Evolutionary conservation across 1,140 invertebrate species (phyloP).

Genomic region (Goniozus legneri): DNA sequence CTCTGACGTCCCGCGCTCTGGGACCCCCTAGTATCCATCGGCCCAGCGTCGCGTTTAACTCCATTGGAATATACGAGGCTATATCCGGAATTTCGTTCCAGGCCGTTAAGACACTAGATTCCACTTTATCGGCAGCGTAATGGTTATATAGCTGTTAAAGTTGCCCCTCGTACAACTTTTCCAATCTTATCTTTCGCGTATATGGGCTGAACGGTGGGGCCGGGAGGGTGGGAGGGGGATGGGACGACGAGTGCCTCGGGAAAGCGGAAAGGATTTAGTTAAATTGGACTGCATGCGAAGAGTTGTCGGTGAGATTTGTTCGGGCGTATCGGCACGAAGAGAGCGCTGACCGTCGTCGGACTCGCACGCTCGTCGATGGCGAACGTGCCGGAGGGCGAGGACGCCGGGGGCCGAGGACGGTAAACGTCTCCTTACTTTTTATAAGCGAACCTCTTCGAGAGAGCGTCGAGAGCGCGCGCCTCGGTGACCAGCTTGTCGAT

Average conservation of each 20-base stretch:
- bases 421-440: conserved; percentile 15
- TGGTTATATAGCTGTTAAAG: conserved; percentile 56
- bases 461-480: conserved; percentile 24
- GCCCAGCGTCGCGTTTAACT: conserved; percentile 39
- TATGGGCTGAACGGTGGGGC: conserved; percentile 22
- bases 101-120: conserved; percentile 52
- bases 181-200: conserved; percentile 57
- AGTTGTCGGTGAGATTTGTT: conserved; percentile 39
- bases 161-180: conserved; percentile 56
- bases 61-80: conserved; percentile 44
- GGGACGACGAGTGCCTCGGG: conserved; percentile 13
- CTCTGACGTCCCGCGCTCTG: background rate
- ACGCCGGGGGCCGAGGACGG: background rate
- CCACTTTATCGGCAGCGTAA: conserved; percentile 53
- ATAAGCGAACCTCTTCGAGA: conserved; percentile 30
- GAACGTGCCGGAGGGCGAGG: background rate
- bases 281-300: conserved; percentile 45
- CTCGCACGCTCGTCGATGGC: too few relatives aligned
- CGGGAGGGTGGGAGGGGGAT: conserved; percentile 2
- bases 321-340: conserved; percentile 31
- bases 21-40: conserved; percentile 15
- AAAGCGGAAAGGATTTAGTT: conserved; percentile 51
- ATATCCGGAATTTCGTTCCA: conserved; percentile 50
- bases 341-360: conserved; percentile 40
- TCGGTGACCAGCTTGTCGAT: conserved; percentile 38